phyloP scores from a whole-genome alignment of 2,888 invertebrate species.

The Philopedon plagiatum region DNA sequence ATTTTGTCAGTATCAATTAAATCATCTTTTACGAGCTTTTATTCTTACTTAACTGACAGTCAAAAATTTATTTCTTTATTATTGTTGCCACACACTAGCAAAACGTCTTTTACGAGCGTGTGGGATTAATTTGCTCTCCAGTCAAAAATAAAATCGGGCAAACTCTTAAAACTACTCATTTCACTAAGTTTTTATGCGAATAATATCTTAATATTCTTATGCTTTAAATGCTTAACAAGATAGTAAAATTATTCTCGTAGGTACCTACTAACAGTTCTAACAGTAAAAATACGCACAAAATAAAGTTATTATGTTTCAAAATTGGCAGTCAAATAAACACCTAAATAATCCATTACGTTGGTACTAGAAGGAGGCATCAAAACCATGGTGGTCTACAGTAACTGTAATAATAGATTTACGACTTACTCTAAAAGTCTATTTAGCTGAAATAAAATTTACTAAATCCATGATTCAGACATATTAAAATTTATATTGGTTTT shows the following conservation, averaged over 20 bases:
- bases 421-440: neutral
- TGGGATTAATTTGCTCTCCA: conserved; percentile 23
- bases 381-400: conserved; percentile 1
- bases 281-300: neutral
- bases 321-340: neutral
- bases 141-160: conserved; percentile 20
- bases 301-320: neutral
- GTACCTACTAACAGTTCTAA: neutral
- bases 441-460: neutral
- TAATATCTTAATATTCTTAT: neutral
- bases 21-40: conserved; percentile 8
- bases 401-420: neutral
- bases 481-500: neutral
- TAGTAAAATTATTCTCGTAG: neutral
- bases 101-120: conserved; percentile 23
- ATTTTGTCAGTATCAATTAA: neutral
- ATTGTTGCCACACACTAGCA: conserved; percentile 19
- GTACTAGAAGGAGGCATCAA: neutral
- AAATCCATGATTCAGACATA: neutral
- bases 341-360: neutral
- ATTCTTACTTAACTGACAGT: conserved; percentile 20
- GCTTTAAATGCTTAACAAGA: conserved; percentile 1
- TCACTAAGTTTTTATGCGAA: conserved; percentile 1
- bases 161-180: conserved; percentile 18
- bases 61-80: conserved; percentile 17